Conservation (phyloP, 1,140 invertebrate genomes). For the Hermetia illucens region DNA sequence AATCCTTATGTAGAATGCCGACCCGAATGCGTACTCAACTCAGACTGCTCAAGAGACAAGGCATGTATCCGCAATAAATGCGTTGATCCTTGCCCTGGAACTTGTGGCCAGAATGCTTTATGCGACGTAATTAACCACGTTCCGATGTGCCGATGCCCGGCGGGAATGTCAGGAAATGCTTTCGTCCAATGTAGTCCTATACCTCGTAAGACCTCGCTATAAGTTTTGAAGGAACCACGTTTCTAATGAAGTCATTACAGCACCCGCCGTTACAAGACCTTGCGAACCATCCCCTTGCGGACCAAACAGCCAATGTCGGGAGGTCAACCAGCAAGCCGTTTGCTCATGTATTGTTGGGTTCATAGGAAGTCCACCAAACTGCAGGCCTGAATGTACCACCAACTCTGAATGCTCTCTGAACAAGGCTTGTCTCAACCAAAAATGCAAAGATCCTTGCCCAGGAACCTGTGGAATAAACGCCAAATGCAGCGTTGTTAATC, state of each 20-base stretch:
- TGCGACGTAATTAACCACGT: constrained; percentile 7
- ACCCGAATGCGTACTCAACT: constrained; percentile 53
- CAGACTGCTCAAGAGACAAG: constrained; percentile 48
- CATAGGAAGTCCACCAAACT: constrained; percentile 47
- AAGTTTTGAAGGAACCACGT: constrained; percentile 25
- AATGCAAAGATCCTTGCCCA: constrained; percentile 47
- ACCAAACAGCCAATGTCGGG: constrained; percentile 45
- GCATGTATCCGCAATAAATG: constrained; percentile 58
- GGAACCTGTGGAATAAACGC: constrained; percentile 46
- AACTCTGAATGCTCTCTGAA: constrained; percentile 48
- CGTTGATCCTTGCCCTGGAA: constrained; percentile 46
- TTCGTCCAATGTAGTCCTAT: constrained; percentile 41
- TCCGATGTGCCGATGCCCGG: constrained; percentile 32
- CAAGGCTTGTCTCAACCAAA: constrained; percentile 44
- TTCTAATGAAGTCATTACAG: constrained; percentile 10
- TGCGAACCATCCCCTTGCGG: constrained; percentile 56
- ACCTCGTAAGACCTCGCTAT: constrained; percentile 40
- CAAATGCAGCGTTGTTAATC: constrained; percentile 44
- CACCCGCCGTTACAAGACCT: constrained; percentile 40
- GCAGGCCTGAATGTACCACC: constrained; percentile 51
- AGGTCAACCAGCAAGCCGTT: constrained; percentile 39
- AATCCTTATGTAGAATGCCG: constrained; percentile 52
- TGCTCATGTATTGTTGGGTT: constrained; percentile 47
- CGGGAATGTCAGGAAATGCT: constrained; percentile 44
- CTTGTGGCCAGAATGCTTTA: constrained; percentile 46